phyloP scores from a whole-genome alignment of 2,888 invertebrate genomes.

The Onchidella celtica region DNA sequence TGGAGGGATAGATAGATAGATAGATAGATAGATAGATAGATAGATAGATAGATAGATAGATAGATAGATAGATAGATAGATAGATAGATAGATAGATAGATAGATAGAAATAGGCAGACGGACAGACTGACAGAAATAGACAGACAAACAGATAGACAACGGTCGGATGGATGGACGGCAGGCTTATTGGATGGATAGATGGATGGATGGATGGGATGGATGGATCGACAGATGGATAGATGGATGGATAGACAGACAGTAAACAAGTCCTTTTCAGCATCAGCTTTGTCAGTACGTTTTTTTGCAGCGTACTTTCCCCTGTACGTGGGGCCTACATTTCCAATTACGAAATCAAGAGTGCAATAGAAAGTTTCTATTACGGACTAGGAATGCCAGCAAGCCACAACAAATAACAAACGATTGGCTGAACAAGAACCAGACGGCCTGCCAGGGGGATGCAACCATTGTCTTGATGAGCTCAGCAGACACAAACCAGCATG shows the following conservation, averaged over 20 bases:
- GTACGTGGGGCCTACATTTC: neutral
- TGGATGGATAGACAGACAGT: too few species aligned
- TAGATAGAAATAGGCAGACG: too few species aligned
- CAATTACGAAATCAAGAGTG: neutral
- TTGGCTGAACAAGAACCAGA: constrained; percentile 30
- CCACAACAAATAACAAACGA: constrained; percentile 45
- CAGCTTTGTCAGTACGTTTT: neutral
- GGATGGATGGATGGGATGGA: too few species aligned
- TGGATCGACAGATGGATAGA: too few species aligned
- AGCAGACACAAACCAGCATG: constrained; percentile 47
- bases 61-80: neutral
- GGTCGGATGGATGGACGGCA: too few species aligned
- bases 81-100: neutral
- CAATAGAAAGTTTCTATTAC: neutral
- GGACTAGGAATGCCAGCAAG: constrained; percentile 5
- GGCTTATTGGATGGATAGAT: too few species aligned
- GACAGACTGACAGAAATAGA: too few species aligned
- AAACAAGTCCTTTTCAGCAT: neutral
- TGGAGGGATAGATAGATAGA: too few species aligned
- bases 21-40: neutral
- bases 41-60: neutral
- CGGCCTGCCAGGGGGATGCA: constrained; percentile 28
- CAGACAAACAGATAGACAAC: too few species aligned
- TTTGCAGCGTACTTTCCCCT: neutral
- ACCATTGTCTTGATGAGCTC: constrained; percentile 43